Base-by-base conservation (phyloP, 2,888 invertebrate species). In the Osmoderma eremita region DNA sequence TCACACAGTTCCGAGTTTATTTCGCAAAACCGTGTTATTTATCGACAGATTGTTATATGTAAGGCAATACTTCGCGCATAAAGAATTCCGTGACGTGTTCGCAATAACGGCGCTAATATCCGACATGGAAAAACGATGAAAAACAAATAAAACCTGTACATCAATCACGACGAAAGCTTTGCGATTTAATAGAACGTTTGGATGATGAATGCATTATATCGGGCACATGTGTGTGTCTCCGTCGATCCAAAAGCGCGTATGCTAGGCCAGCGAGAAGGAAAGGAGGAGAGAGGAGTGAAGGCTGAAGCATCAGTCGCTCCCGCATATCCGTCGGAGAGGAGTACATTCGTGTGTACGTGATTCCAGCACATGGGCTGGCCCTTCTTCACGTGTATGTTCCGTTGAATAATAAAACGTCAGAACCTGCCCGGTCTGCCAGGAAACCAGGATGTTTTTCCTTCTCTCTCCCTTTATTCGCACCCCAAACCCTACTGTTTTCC, bases 121-220 rank as follows among this genome's bases (percentile, higher is more conserved):
- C 42, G 24, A 42, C 48, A 42, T 54, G 30, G 63, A 24, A 54
- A 36, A 64, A 58, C 64, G 65, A 65, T 68, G 64, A 68, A 68
- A 68, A 68, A 68, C 65, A 65, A 68, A 68, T 68, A 68, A 68
- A 68, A 64, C 51, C 10, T 39, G 62, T 58, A 62, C 68, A 68
- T 68, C 68, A 68, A 65, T 68, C 68, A 68, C 62, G 20, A 38
- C 45, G 65, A 53, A 63, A 65, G 65, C 61, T 50, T 51, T 48
- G 48, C 65, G 62, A 65, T 68, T 68, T 68, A 68, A 68, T 68
- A 68, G 58, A 65, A 68, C 68, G 41, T 56, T 68, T 61, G 65
- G 65, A 68, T 68, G 68, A 68, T 62, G 65, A 68, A 68, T 65
- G 68, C 48, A 50, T 56, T 65, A 56, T 61, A 63, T 58, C 66